These are phyloP conservation scores for Coryphaenoides rupestris DNA, from an alignment of 2,113 vertebrate species.

Conservation along the genomic window DNA sequence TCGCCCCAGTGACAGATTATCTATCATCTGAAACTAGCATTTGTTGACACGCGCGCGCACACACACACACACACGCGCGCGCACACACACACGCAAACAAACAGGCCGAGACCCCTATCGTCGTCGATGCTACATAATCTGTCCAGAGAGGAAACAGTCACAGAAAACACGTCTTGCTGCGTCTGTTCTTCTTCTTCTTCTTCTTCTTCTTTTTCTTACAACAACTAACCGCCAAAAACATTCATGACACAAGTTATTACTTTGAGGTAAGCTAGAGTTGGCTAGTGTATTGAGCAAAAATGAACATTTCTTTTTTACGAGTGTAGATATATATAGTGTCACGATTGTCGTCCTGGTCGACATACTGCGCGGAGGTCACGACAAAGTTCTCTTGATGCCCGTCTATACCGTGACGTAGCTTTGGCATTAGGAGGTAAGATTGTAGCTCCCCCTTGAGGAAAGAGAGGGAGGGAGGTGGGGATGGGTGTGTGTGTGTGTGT, in stretches of 20 bases:
- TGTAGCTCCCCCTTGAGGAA: constrained; percentile 12
- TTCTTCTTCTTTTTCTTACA: not conserved
- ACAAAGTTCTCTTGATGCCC: constrained; percentile 17
- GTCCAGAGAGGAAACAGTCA: constrained; percentile 50
- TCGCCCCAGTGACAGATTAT: constrained; percentile 46
- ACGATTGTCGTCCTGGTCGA: constrained; percentile 15
- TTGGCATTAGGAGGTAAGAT: constrained; percentile 71
- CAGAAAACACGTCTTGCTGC: constrained; percentile 23
- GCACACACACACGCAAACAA: constrained; percentile 14
- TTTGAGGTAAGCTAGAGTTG: constrained; percentile 65
- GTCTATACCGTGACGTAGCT: constrained; percentile 64
- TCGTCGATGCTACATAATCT: constrained; percentile 56
- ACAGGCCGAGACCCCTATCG: constrained; percentile 27
- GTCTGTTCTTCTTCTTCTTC: not conserved
- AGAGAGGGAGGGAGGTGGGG: no score
- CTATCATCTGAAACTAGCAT: constrained; percentile 48
- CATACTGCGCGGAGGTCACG: constrained; percentile 26
- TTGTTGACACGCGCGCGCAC: constrained; percentile 21
- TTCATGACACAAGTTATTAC: constrained; percentile 39
- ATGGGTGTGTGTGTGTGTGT: no score
- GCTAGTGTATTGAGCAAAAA: constrained; percentile 62
- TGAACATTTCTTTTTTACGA: constrained; percentile 26
- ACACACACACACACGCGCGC: constrained; percentile 1
- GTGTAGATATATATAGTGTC: constrained; percentile 26
- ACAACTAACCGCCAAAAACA: constrained; percentile 28